These are phyloP conservation scores for Zelostemma sp. DNA, from an alignment of 1,140 invertebrate species.

Conservation along the genomic window DNA sequence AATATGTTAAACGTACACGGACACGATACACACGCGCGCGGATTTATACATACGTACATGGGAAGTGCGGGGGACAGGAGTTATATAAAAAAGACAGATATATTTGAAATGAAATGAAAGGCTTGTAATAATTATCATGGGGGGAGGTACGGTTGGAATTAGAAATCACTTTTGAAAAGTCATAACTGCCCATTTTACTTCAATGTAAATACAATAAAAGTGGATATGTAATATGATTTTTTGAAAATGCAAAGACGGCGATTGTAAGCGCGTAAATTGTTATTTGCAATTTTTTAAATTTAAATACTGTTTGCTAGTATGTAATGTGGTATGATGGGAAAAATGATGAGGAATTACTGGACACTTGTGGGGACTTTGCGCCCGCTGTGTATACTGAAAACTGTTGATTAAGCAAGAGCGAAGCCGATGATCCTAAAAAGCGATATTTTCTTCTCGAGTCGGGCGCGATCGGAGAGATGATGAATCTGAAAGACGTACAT, in stretches of 20 bases:
- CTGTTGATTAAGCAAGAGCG: slow-evolving; percentile 40
- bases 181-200: slow-evolving; percentile 52
- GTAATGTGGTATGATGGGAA: slow-evolving; percentile 46
- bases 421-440: slow-evolving; percentile 40
- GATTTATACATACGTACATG: slow-evolving; percentile 50
- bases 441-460: slow-evolving; percentile 46
- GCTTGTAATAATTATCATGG: slow-evolving; percentile 51
- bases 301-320: slow-evolving; percentile 50
- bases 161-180: slow-evolving; percentile 40
- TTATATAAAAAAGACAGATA: slow-evolving; percentile 39
- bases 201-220: slow-evolving; percentile 60
- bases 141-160: slow-evolving; percentile 32
- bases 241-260: slow-evolving; percentile 42
- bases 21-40: slow-evolving; percentile 50
- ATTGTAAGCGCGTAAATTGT: slow-evolving; percentile 32
- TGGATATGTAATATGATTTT: slow-evolving; percentile 62
- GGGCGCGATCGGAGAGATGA: slow-evolving; percentile 20
- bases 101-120: slow-evolving; percentile 30
- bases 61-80: slow-evolving; percentile 27
- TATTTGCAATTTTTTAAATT: slow-evolving; percentile 49
- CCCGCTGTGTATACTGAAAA: too few species aligned
- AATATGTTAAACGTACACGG: too few species aligned
- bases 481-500: slow-evolving; percentile 38
- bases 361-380: too few species aligned
- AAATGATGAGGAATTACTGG: too few species aligned